A percentile compares a stretch with the other conserved stretches of the same genome.
Conservation (phyloP, 2,888 invertebrate species). For the Thecocarcelia acutangulata region DNA sequence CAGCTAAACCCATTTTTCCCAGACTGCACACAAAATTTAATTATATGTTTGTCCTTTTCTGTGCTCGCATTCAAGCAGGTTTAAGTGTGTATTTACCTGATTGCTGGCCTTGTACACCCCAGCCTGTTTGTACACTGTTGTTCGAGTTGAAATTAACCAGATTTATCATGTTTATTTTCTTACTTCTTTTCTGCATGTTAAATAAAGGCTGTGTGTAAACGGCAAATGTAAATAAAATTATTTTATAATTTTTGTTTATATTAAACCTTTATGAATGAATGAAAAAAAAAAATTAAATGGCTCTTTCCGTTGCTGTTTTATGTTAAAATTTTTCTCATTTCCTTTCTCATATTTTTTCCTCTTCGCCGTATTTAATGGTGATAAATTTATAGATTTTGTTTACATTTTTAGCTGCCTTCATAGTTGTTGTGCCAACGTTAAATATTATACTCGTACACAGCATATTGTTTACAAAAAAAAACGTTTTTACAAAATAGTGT, state of each 20-base stretch:
- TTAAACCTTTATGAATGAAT: slow-evolving; percentile 16
- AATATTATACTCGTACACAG: background rate
- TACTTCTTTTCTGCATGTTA: no score
- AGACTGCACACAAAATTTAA: slow-evolving; percentile 43
- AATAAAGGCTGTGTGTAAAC: slow-evolving; percentile 7
- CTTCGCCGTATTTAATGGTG: background rate
- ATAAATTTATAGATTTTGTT: slow-evolving; percentile 54
- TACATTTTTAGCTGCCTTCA: background rate
- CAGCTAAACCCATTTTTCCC: slow-evolving; percentile 30
- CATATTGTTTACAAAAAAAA: background rate
- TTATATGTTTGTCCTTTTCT: slow-evolving; percentile 46
- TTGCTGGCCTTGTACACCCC: slow-evolving; percentile 8
- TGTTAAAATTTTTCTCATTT: background rate
- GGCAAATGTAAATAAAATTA: slow-evolving; percentile 22
- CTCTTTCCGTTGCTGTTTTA: slow-evolving; percentile 11
- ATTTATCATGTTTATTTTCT: background rate
- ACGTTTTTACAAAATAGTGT: slow-evolving; percentile 13
- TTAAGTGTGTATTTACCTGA: background rate
- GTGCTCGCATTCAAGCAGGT: background rate
- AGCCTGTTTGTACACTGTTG: slow-evolving; percentile 3
- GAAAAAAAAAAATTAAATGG: slow-evolving; percentile 10
- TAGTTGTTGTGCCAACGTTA: slow-evolving; percentile 23
- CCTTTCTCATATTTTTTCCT: background rate
- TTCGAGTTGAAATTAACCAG: background rate
- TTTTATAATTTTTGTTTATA: slow-evolving; percentile 20